Percentiles rank a stretch among this genome's conserved stretches.
These are phyloP conservation scores for Pollachius pollachius DNA, from an alignment of 2,113 vertebrate species.

Conservation along the genomic window DNA sequence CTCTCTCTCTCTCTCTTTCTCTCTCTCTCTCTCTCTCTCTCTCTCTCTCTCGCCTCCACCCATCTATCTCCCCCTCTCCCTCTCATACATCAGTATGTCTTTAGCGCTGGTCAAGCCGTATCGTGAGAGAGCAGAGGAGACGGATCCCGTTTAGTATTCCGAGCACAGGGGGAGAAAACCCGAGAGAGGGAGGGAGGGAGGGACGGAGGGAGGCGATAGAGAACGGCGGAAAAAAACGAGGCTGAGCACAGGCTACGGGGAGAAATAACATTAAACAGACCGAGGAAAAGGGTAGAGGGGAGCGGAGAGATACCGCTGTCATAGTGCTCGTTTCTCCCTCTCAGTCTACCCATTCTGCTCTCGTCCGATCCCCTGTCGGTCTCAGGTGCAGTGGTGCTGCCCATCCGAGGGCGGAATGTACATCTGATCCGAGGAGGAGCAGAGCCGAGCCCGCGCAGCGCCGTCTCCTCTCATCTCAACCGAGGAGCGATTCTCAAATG, in stretches of 20 bases:
- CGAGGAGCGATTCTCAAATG: slow-evolving; percentile 30
- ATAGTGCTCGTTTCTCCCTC: slow-evolving; percentile 64
- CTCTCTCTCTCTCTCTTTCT: background rate
- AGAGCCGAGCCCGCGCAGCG: slow-evolving; percentile 15
- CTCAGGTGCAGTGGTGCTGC: slow-evolving; percentile 58
- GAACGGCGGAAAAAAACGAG: slow-evolving; percentile 53
- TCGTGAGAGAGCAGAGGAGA: slow-evolving; percentile 59
- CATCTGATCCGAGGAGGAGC: slow-evolving; percentile 38
- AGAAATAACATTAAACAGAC: slow-evolving; percentile 57
- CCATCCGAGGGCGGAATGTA: slow-evolving; percentile 11
- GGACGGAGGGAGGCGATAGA: slow-evolving; percentile 57
- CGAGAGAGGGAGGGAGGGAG: slow-evolving; percentile 61
- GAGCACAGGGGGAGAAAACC: slow-evolving; percentile 67
- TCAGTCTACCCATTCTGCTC: slow-evolving; percentile 44
- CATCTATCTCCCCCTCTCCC: slow-evolving; percentile 13
- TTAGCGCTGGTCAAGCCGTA: slow-evolving; percentile 62
- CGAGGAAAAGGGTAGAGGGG: slow-evolving; percentile 47
- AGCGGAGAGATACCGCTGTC: slow-evolving; percentile 66
- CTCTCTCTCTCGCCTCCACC: background rate
- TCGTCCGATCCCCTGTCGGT: slow-evolving; percentile 35
- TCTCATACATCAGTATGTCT: slow-evolving; percentile 73
- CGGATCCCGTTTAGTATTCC: slow-evolving; percentile 75
- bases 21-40: slow-evolving; percentile 5
- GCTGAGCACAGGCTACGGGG: slow-evolving; percentile 43
- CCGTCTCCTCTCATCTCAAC: no score